phyloP scores from a whole-genome alignment of 1,140 invertebrate genomes.

The Lerema accius region DNA sequence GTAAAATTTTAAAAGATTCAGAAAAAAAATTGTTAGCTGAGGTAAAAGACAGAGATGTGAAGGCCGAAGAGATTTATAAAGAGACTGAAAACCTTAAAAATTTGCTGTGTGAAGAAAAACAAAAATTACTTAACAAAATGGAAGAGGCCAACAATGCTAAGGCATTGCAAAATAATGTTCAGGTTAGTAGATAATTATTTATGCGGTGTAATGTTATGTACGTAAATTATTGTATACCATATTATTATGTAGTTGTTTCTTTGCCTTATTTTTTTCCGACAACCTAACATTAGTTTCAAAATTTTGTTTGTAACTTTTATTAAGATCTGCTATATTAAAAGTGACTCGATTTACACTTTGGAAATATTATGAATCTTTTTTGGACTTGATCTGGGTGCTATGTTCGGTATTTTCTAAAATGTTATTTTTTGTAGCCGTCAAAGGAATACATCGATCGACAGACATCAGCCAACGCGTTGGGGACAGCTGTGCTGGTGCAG shows the following conservation, averaged over 20 bases:
- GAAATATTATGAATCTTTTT: no score
- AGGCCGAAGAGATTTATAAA: constrained; percentile 48
- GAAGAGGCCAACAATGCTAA: constrained; percentile 55
- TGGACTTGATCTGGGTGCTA: no score
- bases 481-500: neutral
- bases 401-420: no score
- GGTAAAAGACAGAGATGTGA: constrained; percentile 45
- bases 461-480: neutral
- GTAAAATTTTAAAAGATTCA: constrained; percentile 43
- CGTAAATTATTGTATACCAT: no score
- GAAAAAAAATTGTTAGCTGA: constrained; percentile 49
- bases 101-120: constrained; percentile 45
- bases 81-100: constrained; percentile 51
- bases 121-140: constrained; percentile 45
- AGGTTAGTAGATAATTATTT: constrained; percentile 22
- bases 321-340: no score
- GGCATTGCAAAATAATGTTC: constrained; percentile 55
- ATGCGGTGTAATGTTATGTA: no score
- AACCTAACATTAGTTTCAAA: no score
- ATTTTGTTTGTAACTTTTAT: no score
- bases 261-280: no score
- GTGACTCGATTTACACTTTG: no score
- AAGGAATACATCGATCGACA: neutral
- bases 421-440: neutral
- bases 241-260: no score